Evolutionary conservation across 2,797 vertebrate species (phyloP).

Genomic region (Pantherophis vulpinus): DNA sequence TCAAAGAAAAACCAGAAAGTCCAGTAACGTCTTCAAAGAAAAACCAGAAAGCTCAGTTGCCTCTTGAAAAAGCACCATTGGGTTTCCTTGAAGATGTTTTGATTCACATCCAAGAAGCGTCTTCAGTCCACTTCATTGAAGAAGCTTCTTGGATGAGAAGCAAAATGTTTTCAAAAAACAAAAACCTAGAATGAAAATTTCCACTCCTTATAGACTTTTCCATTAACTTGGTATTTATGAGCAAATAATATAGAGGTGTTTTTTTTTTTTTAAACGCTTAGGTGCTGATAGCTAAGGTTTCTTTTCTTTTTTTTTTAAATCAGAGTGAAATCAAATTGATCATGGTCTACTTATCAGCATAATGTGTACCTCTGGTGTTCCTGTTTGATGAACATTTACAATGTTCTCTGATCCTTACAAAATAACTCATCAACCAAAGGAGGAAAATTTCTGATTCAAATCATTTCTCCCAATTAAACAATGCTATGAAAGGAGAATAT

Average conservation of each 20-base stretch:
- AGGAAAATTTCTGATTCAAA: not conserved
- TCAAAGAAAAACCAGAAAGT: too few species aligned
- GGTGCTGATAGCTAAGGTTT: not conserved
- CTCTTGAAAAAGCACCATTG: too few species aligned
- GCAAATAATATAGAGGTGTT: not conserved
- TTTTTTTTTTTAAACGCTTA: slow-evolving; percentile 9
- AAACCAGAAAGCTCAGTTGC: too few species aligned
- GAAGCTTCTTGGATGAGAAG: not conserved
- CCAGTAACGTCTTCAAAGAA: too few species aligned
- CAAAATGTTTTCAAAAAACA: not conserved
- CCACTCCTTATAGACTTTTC: not conserved
- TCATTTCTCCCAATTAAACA: not conserved
- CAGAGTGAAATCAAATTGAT: not conserved
- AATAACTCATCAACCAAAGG: not conserved
- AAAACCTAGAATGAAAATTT: not conserved
- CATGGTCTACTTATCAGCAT: not conserved
- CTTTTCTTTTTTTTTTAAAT: not conserved
- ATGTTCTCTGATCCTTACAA: not conserved
- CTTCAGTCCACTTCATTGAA: not conserved
- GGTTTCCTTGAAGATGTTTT: too few species aligned
- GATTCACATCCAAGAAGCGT: not conserved
- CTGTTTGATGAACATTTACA: not conserved
- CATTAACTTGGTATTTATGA: not conserved
- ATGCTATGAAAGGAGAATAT: not conserved
- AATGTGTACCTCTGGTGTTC: not conserved